Evolutionary conservation across 2,888 invertebrate genomes (phyloP).

Genomic region (Empis stercorea): DNA sequence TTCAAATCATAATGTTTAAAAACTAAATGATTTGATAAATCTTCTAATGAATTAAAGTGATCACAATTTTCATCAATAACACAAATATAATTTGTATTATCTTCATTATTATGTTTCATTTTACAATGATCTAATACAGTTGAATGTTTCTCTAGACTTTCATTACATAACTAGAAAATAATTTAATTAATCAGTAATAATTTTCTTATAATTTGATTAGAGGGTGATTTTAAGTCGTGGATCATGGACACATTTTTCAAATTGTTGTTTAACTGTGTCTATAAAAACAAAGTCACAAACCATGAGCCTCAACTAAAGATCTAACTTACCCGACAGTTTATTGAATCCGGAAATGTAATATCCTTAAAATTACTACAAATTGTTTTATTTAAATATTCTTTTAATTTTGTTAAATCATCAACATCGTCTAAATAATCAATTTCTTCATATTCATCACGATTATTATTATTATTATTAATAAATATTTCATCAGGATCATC

Average conservation of each 20-base stretch:
- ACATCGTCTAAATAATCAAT: conserved; percentile 9
- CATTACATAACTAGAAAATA: conserved; percentile 10
- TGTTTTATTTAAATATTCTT: too few species aligned
- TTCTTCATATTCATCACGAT: conserved; percentile 4
- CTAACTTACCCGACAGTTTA: conserved; percentile 12
- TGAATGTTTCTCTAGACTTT: conserved; percentile 8
- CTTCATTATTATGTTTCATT: conserved; percentile 5
- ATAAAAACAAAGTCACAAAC: too few species aligned
- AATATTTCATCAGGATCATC: too few species aligned
- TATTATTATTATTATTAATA: too few species aligned
- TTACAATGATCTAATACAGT: conserved; percentile 10
- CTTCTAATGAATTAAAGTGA: conserved; percentile 13
- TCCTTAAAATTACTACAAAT: conserved; percentile 10
- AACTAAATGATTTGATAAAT: conserved; percentile 26
- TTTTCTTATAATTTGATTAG: too few species aligned
- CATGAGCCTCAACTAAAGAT: too few species aligned
- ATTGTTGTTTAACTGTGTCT: too few species aligned
- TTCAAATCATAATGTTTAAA: conserved; percentile 23
- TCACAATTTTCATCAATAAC: conserved; percentile 17
- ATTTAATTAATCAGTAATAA: too few species aligned
- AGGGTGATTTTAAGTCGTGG: too few species aligned
- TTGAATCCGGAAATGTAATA: conserved; percentile 10
- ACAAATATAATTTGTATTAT: conserved; percentile 17
- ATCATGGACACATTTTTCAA: too few species aligned
- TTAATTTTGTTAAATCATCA: background rate